phyloP scores from a whole-genome alignment of 2,113 vertebrate genomes.

The Terrapene triunguis region DNA sequence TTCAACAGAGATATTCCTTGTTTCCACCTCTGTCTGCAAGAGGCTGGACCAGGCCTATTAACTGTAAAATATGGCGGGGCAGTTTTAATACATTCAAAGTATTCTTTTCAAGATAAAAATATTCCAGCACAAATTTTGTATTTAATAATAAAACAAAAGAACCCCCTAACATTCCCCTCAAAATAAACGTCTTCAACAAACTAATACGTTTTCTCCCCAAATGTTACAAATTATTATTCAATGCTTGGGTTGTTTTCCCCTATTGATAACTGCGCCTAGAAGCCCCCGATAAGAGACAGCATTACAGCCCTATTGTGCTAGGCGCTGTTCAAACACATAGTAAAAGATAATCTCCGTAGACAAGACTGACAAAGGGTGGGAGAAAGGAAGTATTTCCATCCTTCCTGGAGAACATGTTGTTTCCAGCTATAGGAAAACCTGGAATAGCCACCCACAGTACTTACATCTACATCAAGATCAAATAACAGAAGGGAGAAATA shows the following conservation, averaged over 20 bases:
- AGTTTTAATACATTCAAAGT: too few relatives aligned
- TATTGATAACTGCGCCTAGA: not conserved
- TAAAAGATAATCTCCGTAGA: fast-evolving
- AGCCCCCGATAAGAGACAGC: not conserved
- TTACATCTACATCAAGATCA: not conserved
- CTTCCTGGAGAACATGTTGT: not conserved
- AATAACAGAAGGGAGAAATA: not conserved
- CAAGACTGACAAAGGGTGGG: not conserved
- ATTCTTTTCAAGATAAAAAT: constrained; percentile 4
- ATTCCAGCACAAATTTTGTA: not conserved
- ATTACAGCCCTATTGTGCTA: not conserved
- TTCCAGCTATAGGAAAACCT: not conserved
- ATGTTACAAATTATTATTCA: not conserved
- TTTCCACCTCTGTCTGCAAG: not conserved
- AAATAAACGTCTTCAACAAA: not conserved
- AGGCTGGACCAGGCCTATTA: not conserved
- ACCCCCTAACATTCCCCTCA: not conserved
- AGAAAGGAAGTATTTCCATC: not conserved
- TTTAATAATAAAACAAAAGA: not conserved
- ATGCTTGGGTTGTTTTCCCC: fast-evolving
- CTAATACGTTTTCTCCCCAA: not conserved
- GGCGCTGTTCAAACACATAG: not conserved
- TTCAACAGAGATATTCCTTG: too few relatives aligned
- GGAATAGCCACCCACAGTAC: not conserved
- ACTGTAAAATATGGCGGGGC: not conserved